Percentiles rank a stretch among this genome's conserved stretches.
These are phyloP conservation scores for Micropoecilia bifurca DNA, from an alignment of 2,797 vertebrate species.

Conservation along the genomic window DNA sequence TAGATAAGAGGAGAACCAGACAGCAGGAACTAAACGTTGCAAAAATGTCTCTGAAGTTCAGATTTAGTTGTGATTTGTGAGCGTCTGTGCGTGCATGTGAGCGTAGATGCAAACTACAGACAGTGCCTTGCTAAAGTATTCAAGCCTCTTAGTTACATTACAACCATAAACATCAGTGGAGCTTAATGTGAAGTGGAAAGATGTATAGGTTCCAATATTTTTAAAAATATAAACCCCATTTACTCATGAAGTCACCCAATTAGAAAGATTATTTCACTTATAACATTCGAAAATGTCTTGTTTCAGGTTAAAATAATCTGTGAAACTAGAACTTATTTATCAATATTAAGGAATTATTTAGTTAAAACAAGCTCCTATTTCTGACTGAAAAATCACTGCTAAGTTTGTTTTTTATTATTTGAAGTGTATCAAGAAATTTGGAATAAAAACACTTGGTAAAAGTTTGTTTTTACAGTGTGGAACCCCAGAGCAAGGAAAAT, in stretches of 20 bases:
- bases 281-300: no score
- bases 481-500: background rate
- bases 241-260: no score
- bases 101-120: background rate
- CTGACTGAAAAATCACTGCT: no score
- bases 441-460: no score
- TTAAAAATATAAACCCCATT: background rate
- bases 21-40: slow-evolving; percentile 11
- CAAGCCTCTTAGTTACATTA: background rate
- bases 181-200: background rate
- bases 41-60: slow-evolving; percentile 1
- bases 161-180: background rate
- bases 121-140: background rate
- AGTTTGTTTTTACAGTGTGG: background rate
- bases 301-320: no score
- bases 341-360: no score
- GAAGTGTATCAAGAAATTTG: no score
- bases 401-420: no score
- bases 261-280: no score
- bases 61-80: slow-evolving; percentile 30
- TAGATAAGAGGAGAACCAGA: background rate
- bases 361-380: no score
- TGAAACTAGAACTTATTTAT: no score
- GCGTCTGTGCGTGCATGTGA: slow-evolving; percentile 41
- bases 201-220: background rate